Evolutionary conservation across 2,113 vertebrate genomes (phyloP).

Genomic region (Seriola rivoliana): DNA sequence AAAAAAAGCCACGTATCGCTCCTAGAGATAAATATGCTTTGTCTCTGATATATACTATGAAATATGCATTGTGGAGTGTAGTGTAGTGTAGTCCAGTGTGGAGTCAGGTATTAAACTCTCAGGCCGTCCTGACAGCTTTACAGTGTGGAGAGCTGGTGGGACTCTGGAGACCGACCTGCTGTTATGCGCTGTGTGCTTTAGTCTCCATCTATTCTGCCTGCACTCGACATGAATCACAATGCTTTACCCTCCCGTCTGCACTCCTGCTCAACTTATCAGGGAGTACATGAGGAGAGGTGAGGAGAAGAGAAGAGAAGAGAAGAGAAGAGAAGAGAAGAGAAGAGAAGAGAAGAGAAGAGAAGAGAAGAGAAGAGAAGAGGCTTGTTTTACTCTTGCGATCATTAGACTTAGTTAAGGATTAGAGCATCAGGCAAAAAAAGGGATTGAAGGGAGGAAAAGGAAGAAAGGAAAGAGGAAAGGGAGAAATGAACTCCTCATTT

Average conservation of each 20-base stretch:
- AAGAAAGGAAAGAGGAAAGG: slow-evolving; percentile 4
- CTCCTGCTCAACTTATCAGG: slow-evolving; percentile 60
- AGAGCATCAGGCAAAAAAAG: not conserved
- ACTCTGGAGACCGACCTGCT: slow-evolving; percentile 57
- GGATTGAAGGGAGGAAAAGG: not conserved
- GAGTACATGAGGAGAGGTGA: not conserved
- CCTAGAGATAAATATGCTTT: slow-evolving; percentile 23
- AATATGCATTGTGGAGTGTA: slow-evolving; percentile 19
- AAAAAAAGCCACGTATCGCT: not conserved
- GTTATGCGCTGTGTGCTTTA: slow-evolving; percentile 52
- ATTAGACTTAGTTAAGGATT: slow-evolving; percentile 29
- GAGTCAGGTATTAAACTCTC: slow-evolving; percentile 54
- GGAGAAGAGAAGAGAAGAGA: not conserved
- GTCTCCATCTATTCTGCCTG: slow-evolving; percentile 60
- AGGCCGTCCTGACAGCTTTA: slow-evolving; percentile 70
- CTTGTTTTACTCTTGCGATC: slow-evolving; percentile 22
- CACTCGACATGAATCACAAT: slow-evolving; percentile 73
- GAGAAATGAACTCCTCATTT: slow-evolving; percentile 36
- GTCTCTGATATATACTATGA: slow-evolving; percentile 8
- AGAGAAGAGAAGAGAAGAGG: not conserved
- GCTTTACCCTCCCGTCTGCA: slow-evolving; percentile 66
- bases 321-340: not conserved
- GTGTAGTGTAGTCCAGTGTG: slow-evolving; percentile 13
- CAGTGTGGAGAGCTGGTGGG: slow-evolving; percentile 49
- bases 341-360: not conserved